These are phyloP conservation scores for Paracanthobrama guichenoti DNA, from an alignment of 2,113 vertebrate genomes.

Conservation along the genomic window DNA sequence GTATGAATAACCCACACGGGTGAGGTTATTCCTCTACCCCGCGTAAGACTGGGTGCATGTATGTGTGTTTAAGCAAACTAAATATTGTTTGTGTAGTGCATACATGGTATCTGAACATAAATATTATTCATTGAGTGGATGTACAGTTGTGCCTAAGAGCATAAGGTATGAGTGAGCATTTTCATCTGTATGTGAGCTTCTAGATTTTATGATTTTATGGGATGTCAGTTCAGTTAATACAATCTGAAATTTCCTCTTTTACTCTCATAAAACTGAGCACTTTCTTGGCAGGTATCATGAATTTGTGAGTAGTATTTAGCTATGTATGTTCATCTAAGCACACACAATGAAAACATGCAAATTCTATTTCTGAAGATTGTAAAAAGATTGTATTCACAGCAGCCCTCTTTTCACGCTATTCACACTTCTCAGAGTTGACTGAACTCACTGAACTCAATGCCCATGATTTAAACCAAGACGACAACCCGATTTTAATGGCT, in stretches of 20 bases:
- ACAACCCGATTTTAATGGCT: not conserved
- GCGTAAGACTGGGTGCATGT: not conserved
- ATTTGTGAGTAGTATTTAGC: not conserved
- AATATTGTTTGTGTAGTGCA: not conserved
- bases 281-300: not conserved
- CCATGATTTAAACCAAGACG: not conserved
- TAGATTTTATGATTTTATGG: not conserved
- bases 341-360: not conserved
- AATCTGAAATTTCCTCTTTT: slow-evolving; percentile 18
- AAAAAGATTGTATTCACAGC: not conserved
- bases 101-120: not conserved
- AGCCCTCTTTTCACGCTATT: not conserved
- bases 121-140: not conserved
- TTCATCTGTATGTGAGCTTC: not conserved
- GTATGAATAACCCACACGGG: not conserved
- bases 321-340: not conserved
- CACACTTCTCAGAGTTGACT: not conserved
- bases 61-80: not conserved
- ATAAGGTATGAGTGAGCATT: not conserved
- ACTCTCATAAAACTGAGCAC: not conserved
- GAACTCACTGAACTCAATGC: not conserved
- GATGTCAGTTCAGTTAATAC: not conserved
- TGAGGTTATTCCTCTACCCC: not conserved
- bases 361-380: slow-evolving; percentile 1
- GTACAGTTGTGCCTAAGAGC: not conserved